These are phyloP conservation scores for Picus viridis DNA, from an alignment of 2,797 vertebrate species.

Conservation along the genomic window DNA sequence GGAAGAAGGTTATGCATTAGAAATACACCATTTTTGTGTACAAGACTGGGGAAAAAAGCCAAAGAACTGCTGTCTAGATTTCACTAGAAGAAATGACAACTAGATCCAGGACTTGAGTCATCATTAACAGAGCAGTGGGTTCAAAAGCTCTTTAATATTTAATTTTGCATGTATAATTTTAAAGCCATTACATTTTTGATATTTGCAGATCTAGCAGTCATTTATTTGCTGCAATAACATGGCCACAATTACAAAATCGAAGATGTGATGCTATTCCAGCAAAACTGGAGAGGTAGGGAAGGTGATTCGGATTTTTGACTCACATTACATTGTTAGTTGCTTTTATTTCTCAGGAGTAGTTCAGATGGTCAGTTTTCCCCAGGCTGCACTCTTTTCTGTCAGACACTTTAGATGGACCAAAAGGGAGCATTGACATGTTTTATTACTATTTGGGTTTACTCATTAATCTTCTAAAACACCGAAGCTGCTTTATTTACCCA, in stretches of 20 bases:
- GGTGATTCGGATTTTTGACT: not conserved
- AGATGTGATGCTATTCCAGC: not conserved
- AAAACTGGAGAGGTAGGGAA: not conserved
- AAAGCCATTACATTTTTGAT: conserved; percentile 15
- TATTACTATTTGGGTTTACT: not conserved
- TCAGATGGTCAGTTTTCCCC: not conserved
- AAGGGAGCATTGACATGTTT: not conserved
- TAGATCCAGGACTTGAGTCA: not conserved
- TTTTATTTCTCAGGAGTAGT: not conserved
- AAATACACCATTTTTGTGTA: not conserved
- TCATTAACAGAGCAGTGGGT: not conserved
- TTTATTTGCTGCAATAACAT: not conserved
- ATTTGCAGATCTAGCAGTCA: not conserved
- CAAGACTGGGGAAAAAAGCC: not conserved
- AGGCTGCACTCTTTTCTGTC: not conserved
- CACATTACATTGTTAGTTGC: not conserved
- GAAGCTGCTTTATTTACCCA: conserved; percentile 18
- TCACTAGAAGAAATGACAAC: not conserved
- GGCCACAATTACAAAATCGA: not conserved
- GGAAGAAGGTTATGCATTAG: not conserved
- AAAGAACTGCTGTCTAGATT: not conserved
- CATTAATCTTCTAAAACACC: not conserved
- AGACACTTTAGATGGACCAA: not conserved
- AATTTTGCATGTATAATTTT: not conserved
- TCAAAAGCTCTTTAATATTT: conserved; percentile 34